Percentiles rank a stretch among this genome's conserved stretches.
Conservation (phyloP, 2,797 vertebrate species). For the Acestrorhynchus altus region DNA sequence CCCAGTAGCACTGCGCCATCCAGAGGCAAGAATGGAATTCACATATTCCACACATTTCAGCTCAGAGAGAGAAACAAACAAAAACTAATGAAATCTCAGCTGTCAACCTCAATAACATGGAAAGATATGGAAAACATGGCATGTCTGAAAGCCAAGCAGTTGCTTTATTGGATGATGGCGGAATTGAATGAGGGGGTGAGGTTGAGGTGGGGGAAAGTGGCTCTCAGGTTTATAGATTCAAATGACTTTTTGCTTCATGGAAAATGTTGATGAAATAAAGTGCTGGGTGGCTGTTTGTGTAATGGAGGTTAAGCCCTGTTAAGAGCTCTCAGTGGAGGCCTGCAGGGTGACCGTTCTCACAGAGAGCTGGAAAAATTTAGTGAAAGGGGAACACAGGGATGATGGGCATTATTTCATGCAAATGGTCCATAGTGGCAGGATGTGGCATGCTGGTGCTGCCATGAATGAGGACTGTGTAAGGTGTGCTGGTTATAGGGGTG, state of each 20-base stretch:
- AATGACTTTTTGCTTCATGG: slow-evolving; percentile 49
- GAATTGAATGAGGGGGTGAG: slow-evolving; percentile 55
- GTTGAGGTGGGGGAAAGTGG: slow-evolving; percentile 62
- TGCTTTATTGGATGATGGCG: slow-evolving; percentile 72
- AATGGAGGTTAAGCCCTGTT: slow-evolving; percentile 56
- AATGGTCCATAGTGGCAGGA: slow-evolving; percentile 29
- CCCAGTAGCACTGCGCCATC: slow-evolving; percentile 5
- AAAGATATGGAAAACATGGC: slow-evolving; percentile 60
- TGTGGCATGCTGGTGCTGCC: slow-evolving; percentile 6
- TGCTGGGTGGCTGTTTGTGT: slow-evolving; percentile 47
- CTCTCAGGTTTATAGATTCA: slow-evolving; percentile 62
- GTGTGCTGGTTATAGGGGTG: background rate
- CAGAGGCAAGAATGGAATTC: slow-evolving; percentile 30
- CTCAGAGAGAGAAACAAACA: slow-evolving; percentile 59
- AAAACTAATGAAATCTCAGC: slow-evolving; percentile 63
- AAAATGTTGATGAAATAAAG: slow-evolving; percentile 57
- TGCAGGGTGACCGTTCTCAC: slow-evolving; percentile 17
- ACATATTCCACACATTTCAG: slow-evolving; percentile 34
- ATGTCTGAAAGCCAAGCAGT: slow-evolving; percentile 59
- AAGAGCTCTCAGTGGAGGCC: slow-evolving; percentile 48
- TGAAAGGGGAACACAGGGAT: slow-evolving; percentile 11
- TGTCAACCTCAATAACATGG: slow-evolving; percentile 67
- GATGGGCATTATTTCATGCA: slow-evolving; percentile 52
- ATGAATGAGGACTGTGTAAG: slow-evolving; percentile 18
- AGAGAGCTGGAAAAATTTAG: slow-evolving; percentile 10